Conservation (phyloP, 2,797 vertebrate species). For the Lithobates sylvaticus region DNA sequence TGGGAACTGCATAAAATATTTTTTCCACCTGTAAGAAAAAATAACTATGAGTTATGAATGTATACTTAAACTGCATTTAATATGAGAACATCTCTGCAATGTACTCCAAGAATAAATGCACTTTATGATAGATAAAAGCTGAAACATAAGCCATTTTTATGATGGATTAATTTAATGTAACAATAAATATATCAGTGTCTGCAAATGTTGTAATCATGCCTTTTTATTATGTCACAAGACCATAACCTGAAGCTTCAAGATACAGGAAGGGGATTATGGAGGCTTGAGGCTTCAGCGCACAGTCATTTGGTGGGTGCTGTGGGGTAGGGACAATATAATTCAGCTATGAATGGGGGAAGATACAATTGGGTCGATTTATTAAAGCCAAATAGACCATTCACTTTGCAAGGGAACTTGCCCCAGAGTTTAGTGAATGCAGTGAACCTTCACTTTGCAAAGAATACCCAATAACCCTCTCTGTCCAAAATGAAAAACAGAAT, state of each 20-base stretch:
- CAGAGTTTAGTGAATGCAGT: too few species aligned
- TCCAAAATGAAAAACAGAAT: too few species aligned
- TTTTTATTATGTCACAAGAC: slow-evolving; percentile 7
- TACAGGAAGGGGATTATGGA: neutral
- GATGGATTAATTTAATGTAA: slow-evolving; percentile 39
- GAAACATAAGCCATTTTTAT: slow-evolving; percentile 39
- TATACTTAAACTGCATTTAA: slow-evolving; percentile 50
- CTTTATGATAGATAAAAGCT: slow-evolving; percentile 48
- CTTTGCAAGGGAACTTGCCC: too few species aligned
- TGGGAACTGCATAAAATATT: slow-evolving; percentile 22
- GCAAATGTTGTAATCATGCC: neutral
- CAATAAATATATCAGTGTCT: slow-evolving; percentile 33
- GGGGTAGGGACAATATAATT: too few species aligned
- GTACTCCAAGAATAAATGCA: slow-evolving; percentile 31
- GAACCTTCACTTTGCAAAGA: too few species aligned
- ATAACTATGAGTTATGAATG: slow-evolving; percentile 55
- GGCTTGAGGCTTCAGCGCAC: too few species aligned
- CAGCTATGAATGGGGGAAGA: too few species aligned
- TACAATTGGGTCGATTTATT: too few species aligned
- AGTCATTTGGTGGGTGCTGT: too few species aligned
- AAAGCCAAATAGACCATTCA: too few species aligned
- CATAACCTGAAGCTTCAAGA: neutral
- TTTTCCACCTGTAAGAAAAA: slow-evolving; percentile 56
- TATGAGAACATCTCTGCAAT: slow-evolving; percentile 38
- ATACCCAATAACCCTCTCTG: too few species aligned